Base-by-base conservation (phyloP, 2,888 invertebrate genomes). In the Amiota communis region DNA sequence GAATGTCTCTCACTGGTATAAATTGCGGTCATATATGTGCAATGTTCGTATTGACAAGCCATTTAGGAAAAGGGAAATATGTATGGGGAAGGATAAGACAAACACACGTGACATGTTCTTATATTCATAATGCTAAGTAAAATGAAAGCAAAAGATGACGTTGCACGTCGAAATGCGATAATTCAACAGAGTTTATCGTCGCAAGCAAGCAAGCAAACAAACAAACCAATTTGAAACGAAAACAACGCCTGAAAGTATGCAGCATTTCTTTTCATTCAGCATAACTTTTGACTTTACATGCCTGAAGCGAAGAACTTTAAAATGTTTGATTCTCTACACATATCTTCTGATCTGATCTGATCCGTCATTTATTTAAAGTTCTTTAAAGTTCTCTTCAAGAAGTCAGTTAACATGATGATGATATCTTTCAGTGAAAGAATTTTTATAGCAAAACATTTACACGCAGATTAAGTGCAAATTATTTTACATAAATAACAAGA, bases 401-500 rank as follows among this genome's bases (percentile, higher is more conserved):
- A 36, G 36, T 36, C 36, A 36, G 8, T 6, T 36, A 36, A 4
- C 36, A 36, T 36, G 36, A 36, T 36, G 36, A 36, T 36, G 11
- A 15, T 53, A 17, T 20, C 59, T 68, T n/a, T 17, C 67, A 68
- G 53, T 68, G 67, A 51, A 48, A 17, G 51, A 83, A 83, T 85
- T 84, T 36, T 36, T 85, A 84, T 81, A 77, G 80, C 78, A 85
- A 59, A 56, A 61, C 72, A 72, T 75, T 48, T 79, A 59, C 77
- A 77, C 73, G 77, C 85, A 79, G 78, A 85, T 85, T 85, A 83
- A 83, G 84, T 85, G 84, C 79, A 78, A 85, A 85, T 86, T 83
- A 85, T 83, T 36, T 83, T 85, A 84, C 85, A 85, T 85, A 85
- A 83, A 85, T 83, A 83, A 83, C 85, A 85, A 84, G 83, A 83